Conservation (phyloP, 2,888 invertebrate species). For the Drosophila paracracens region DNA sequence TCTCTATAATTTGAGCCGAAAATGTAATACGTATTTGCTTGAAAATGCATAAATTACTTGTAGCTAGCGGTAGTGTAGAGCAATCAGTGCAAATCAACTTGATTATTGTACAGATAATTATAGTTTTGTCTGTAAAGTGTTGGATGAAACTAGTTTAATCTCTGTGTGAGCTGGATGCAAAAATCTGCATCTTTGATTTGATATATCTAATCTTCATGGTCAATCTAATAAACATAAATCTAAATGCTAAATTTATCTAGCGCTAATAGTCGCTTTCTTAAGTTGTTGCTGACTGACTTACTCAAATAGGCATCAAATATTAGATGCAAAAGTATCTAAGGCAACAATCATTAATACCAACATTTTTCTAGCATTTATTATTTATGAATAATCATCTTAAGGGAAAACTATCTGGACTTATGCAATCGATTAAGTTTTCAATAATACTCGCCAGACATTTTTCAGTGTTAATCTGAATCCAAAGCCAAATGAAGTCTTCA, state of each 20-base stretch:
- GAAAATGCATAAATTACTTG: slow-evolving; percentile 12
- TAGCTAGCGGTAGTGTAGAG: slow-evolving; percentile 2
- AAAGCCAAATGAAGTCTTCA: neutral
- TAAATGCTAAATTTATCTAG: neutral
- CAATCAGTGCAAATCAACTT: neutral
- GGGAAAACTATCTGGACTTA: neutral
- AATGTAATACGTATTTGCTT: slow-evolving; percentile 34
- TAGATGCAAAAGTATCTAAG: neutral
- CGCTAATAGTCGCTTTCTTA: too few species aligned
- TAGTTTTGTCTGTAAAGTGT: neutral
- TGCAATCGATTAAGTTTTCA: neutral
- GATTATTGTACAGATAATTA: neutral
- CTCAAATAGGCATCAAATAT: neutral
- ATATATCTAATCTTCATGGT: neutral
- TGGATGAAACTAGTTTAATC: neutral
- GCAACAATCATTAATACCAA: neutral
- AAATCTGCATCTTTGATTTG: neutral
- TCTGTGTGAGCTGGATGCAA: neutral
- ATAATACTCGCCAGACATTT: neutral
- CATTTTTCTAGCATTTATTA: neutral
- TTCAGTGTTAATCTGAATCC: neutral
- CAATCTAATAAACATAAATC: neutral
- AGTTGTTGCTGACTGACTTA: neutral
- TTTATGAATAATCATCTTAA: neutral
- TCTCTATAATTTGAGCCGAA: slow-evolving; percentile 35